Evolutionary conservation across 2,797 vertebrate species (phyloP).

Genomic region (Microctenopoma stevenorrisi): DNA sequence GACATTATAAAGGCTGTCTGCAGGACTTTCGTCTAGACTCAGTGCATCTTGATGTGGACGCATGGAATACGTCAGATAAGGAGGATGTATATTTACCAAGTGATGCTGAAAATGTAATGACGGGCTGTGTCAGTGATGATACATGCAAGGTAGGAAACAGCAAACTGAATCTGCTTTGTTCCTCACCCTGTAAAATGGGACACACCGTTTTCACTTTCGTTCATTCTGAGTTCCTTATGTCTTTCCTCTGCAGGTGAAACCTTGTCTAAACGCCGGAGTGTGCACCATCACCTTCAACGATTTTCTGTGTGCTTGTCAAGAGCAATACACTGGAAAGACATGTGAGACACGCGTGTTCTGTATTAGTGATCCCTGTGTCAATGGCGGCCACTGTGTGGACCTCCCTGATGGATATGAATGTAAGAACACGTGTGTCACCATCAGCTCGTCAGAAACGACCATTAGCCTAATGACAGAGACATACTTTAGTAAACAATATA

Average conservation of each 20-base stretch:
- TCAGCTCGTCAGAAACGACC: not conserved
- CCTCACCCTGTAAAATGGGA: too few species aligned
- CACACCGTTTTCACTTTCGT: too few species aligned
- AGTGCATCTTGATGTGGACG: conserved; percentile 75
- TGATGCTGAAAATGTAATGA: conserved; percentile 76
- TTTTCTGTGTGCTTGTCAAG: conserved; percentile 88
- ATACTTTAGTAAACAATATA: too few species aligned
- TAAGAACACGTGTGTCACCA: conserved; percentile 75
- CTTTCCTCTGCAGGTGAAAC: conserved; percentile 69
- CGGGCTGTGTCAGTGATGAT: conserved; percentile 90
- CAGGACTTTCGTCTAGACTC: conserved; percentile 89
- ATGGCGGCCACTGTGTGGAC: conserved; percentile 86
- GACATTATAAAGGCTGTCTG: conserved; percentile 92
- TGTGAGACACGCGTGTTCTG: conserved; percentile 92
- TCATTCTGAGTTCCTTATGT: not conserved
- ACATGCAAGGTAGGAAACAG: conserved; percentile 83
- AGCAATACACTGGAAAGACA: conserved; percentile 86
- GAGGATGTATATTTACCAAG: conserved; percentile 65
- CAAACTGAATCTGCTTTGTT: not conserved
- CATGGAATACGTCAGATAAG: conserved; percentile 51
- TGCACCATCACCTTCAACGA: conserved; percentile 94
- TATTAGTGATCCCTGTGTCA: conserved; percentile 85
- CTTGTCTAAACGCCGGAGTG: conserved; percentile 89
- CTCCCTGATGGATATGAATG: conserved; percentile 92
- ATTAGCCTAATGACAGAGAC: too few species aligned